Conservation (phyloP, 2,113 vertebrate genomes). For the Pterocles orientalis region DNA sequence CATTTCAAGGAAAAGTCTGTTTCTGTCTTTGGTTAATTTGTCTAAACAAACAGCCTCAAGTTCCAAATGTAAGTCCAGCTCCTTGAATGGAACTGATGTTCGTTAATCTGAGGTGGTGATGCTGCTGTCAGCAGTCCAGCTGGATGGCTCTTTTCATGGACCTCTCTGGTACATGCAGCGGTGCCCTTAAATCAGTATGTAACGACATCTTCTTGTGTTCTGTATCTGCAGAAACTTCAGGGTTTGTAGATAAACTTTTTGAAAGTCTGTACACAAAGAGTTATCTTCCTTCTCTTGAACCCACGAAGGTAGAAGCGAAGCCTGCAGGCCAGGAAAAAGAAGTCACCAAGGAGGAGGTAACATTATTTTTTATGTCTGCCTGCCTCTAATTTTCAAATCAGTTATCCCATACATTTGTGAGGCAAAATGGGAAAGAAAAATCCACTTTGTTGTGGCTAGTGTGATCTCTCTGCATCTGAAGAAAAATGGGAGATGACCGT, state of each 20-base stretch:
- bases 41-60: neutral
- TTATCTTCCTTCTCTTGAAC: slow-evolving; percentile 87
- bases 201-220: slow-evolving; percentile 18
- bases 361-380: neutral
- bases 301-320: slow-evolving; percentile 85
- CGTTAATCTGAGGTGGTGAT: neutral
- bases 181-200: neutral
- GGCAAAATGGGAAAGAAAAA: neutral
- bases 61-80: neutral
- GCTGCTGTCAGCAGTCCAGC: neutral
- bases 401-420: neutral
- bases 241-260: slow-evolving; percentile 98
- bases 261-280: slow-evolving; percentile 94
- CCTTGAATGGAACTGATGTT: neutral
- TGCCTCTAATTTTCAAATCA: neutral
- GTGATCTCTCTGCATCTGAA: neutral
- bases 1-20: neutral
- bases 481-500: neutral
- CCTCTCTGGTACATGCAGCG: neutral
- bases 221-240: slow-evolving; percentile 88
- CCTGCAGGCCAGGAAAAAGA: slow-evolving; percentile 82
- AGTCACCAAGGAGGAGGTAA: slow-evolving; percentile 85
- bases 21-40: neutral
- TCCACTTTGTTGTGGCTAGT: neutral
- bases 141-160: neutral